Percentiles rank a stretch among this genome's conserved stretches.
phyloP scores from a whole-genome alignment of 2,888 invertebrate genomes.

The Pachliopta kotzebuea region DNA sequence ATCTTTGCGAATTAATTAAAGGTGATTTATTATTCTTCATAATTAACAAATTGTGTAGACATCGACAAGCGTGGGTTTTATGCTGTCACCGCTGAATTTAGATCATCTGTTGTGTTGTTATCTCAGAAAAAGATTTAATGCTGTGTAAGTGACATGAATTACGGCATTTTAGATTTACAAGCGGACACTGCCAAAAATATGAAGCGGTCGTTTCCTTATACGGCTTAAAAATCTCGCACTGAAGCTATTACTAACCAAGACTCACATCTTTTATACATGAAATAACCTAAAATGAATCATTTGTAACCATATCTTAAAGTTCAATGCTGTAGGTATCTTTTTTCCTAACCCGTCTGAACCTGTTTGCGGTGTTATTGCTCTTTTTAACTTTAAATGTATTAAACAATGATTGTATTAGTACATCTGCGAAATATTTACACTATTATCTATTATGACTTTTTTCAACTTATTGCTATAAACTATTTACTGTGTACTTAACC shows the following conservation, averaged over 20 bases:
- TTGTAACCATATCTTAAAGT: conserved; percentile 51
- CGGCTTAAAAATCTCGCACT: conserved; percentile 63
- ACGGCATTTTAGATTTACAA: conserved; percentile 39
- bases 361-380: conserved; percentile 55
- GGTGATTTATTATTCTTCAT: conserved; percentile 22
- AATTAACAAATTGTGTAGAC: conserved; percentile 14
- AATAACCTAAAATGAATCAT: conserved; percentile 56
- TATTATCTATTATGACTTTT: neutral
- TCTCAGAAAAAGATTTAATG: conserved; percentile 20
- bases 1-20: neutral
- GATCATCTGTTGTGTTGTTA: conserved; percentile 26
- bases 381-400: conserved; percentile 38
- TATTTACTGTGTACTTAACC: neutral
- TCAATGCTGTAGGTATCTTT: conserved; percentile 48
- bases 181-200: conserved; percentile 75
- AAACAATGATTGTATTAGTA: conserved; percentile 13
- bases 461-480: neutral
- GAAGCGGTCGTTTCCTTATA: conserved; percentile 71
- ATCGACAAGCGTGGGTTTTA: conserved; percentile 25
- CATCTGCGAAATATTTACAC: neutral
- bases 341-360: conserved; percentile 58
- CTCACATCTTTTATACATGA: conserved; percentile 44
- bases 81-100: conserved; percentile 24
- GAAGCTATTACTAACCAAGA: conserved; percentile 45
- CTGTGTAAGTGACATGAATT: conserved; percentile 26